Evolutionary conservation across 2,797 vertebrate genomes (phyloP).

Genomic region (Telmatherina bonti): DNA sequence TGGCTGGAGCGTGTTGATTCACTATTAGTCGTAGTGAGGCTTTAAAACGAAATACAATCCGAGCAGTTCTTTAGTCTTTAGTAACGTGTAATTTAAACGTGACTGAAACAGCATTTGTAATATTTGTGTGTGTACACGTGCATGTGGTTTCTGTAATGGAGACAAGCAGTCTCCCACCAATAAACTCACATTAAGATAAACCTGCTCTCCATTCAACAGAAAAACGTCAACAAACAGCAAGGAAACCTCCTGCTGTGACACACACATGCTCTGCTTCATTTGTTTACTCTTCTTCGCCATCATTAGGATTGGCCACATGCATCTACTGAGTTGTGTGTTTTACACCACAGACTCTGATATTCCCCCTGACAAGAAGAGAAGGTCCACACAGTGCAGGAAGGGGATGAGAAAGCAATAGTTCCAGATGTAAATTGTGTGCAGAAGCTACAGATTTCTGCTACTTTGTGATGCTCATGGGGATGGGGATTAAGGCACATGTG

Average conservation of each 20-base stretch:
- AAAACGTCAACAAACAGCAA: conserved; percentile 57
- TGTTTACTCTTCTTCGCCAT: conserved; percentile 47
- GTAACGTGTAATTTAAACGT: conserved; percentile 6
- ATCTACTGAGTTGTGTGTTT: conserved; percentile 31
- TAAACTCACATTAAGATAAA: conserved; percentile 67
- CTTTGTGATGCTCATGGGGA: too few species aligned
- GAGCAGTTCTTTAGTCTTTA: conserved; percentile 4
- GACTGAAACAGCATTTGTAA: background rate
- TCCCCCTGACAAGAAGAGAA: conserved; percentile 16
- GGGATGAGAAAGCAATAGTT: background rate
- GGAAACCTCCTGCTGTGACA: conserved; percentile 27
- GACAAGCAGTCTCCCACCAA: conserved; percentile 37
- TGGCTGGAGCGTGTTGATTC: background rate
- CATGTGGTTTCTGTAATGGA: conserved; percentile 26
- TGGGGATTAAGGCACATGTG: too few species aligned
- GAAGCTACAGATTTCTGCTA: background rate
- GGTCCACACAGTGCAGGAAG: background rate
- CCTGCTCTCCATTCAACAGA: conserved; percentile 32
- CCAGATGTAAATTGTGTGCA: background rate
- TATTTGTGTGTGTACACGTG: background rate
- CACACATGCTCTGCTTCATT: background rate
- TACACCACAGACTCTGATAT: conserved; percentile 11
- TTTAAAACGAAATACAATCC: too few species aligned
- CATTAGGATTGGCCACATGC: conserved; percentile 11
- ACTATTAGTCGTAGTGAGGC: background rate